Evolutionary conservation across 2,797 vertebrate genomes (phyloP).

Genomic region (Acanthurus leucopareius): DNA sequence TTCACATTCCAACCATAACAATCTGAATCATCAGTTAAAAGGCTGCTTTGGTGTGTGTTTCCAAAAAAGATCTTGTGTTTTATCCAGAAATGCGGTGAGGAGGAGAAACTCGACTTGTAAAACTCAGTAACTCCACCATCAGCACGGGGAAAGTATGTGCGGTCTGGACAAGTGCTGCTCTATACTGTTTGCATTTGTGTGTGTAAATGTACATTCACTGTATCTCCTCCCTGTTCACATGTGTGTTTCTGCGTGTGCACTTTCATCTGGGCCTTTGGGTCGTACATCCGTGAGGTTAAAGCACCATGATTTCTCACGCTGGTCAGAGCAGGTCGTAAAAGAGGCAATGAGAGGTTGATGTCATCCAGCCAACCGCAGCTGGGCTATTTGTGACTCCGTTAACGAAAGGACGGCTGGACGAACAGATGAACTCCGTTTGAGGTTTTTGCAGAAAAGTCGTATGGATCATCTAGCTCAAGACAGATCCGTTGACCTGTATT

Average conservation of each 20-base stretch:
- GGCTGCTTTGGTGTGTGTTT: slow-evolving; percentile 69
- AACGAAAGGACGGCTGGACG: slow-evolving; percentile 51
- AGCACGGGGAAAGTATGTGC: slow-evolving; percentile 76
- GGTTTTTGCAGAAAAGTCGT: slow-evolving; percentile 55
- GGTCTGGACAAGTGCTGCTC: slow-evolving; percentile 52
- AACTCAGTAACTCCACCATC: slow-evolving; percentile 66
- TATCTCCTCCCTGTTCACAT: slow-evolving; percentile 10
- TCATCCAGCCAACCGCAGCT: slow-evolving; percentile 73
- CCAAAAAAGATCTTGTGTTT: slow-evolving; percentile 69
- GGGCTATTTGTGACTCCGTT: slow-evolving; percentile 74
- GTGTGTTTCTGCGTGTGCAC: slow-evolving; percentile 24
- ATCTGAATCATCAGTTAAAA: slow-evolving; percentile 77
- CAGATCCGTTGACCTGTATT: slow-evolving; percentile 72
- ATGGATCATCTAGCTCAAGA: slow-evolving; percentile 66
- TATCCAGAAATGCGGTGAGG: slow-evolving; percentile 66
- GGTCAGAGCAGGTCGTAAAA: slow-evolving; percentile 74
- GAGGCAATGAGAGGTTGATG: slow-evolving; percentile 80
- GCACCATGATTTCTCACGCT: slow-evolving; percentile 74
- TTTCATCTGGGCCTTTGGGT: slow-evolving; percentile 48
- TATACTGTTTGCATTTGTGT: slow-evolving; percentile 23
- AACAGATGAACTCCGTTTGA: slow-evolving; percentile 65
- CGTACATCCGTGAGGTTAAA: slow-evolving; percentile 60
- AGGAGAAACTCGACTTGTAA: slow-evolving; percentile 73
- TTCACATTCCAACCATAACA: slow-evolving; percentile 83
- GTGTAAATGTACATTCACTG: slow-evolving; percentile 18